Evolutionary conservation across 1,140 invertebrate species (phyloP), one percentile per base, ranked within the genome.

Genomic region (Diorhabda sublineata): DNA sequence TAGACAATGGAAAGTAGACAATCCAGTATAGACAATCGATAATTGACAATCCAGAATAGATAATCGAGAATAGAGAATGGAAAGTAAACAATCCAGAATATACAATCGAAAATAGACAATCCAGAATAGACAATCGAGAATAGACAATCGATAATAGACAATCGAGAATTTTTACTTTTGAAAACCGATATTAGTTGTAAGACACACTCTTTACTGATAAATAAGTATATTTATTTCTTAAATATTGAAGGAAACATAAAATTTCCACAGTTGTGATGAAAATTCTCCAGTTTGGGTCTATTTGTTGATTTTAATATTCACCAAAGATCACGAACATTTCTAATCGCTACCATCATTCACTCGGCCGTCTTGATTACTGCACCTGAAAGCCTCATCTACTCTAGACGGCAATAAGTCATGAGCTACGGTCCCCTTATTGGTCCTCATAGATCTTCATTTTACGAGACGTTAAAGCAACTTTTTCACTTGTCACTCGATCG

Each of bases 371-470:
- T 64, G 63, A 64, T 64, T 64, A 64, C 63, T 64, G 63, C 45
- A 64, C 63, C 63, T 64, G 52, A 56, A 9, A 64, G 63, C 63
- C 63, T 7, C 52, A 64, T 64, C 52, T 26, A 52, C 52, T 57
- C 52, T 5, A 26, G 26, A n/a, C 5, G 63, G 45, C 52, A 64
- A 64, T 64, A 64, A 64, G 52, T 57, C 26, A 52, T 45, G 26
- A 57, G 45, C 26, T 42, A 64, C 26, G 9, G 45, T 62, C 47
- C 7, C 63, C 63, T 64, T 64, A 64, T 64, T 64, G 63, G 63
- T 57, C 41, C 26, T 64, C 63, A 64, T 64, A 64, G 63, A 64
- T 64, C 63, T 64, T 64, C 63, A 64, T 64, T 64, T 64, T 45
- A 56, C 63, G 45, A 56, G 52, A 64, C 63, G 63, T 64, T 64